A percentile compares a stretch with the other conserved stretches of the same genome.
Conservation (phyloP, 2,113 vertebrate species). For the Neogobius melanostomus region DNA sequence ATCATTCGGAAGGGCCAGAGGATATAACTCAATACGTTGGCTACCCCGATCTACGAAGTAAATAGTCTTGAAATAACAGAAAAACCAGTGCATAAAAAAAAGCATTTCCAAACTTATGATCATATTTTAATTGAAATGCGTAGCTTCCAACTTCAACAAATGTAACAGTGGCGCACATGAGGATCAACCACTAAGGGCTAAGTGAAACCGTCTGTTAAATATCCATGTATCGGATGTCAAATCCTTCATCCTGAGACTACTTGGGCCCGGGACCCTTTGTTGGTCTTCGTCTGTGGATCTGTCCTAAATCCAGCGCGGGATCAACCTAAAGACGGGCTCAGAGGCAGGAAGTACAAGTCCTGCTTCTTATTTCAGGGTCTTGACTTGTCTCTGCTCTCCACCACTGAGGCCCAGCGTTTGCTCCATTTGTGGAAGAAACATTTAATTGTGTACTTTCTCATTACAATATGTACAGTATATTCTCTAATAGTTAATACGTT, state of each 20-base stretch:
- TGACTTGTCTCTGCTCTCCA: constrained; percentile 38
- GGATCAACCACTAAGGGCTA: neutral
- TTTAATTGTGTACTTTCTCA: no score
- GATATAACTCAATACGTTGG: no score
- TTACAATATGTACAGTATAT: no score
- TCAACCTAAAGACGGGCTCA: constrained; percentile 59
- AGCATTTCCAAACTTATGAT: no score
- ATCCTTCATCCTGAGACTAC: neutral
- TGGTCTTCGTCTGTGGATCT: constrained; percentile 49
- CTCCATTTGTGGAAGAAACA: neutral
- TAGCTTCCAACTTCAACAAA: neutral
- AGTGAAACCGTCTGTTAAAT: neutral
- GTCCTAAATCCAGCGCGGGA: constrained; percentile 54
- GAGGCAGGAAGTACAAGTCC: constrained; percentile 59
- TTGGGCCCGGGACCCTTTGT: constrained; percentile 19
- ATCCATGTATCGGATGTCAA: neutral
- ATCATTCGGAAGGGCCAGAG: no score
- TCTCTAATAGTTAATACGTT: no score
- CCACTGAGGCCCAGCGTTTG: neutral
- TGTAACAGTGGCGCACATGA: no score
- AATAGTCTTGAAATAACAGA: no score
- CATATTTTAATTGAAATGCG: no score
- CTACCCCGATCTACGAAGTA: no score
- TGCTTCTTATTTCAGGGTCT: constrained; percentile 60
- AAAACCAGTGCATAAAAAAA: no score